Percentiles rank a stretch among this genome's conserved stretches.
Conservation (phyloP, 2,113 vertebrate species). For the Crotalus horridus region DNA sequence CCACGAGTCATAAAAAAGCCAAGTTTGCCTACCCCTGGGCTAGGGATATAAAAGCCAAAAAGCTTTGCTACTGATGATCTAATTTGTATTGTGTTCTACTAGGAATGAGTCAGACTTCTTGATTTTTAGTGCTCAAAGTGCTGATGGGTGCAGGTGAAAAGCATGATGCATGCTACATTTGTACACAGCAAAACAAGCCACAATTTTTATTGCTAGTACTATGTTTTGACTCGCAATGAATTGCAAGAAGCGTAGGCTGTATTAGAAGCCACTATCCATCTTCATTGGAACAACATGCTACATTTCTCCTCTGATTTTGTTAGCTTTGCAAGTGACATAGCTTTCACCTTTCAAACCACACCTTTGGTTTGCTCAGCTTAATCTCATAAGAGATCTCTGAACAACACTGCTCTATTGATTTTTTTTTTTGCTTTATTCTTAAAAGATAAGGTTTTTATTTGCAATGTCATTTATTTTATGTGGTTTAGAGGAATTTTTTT, state of each 20-base stretch:
- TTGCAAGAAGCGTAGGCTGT: neutral
- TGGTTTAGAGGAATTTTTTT: neutral
- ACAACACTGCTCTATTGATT: constrained; percentile 65
- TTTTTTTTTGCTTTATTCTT: constrained; percentile 59
- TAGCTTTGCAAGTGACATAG: constrained; percentile 45
- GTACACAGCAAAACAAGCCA: neutral
- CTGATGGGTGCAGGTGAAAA: neutral
- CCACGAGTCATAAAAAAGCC: too few relatives aligned
- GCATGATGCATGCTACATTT: neutral
- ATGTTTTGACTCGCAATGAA: neutral
- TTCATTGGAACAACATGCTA: neutral
- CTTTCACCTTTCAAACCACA: constrained; percentile 69
- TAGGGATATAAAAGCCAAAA: neutral
- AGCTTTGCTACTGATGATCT: neutral
- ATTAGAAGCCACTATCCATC: neutral
- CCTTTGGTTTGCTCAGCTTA: constrained; percentile 62
- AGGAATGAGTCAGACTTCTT: neutral
- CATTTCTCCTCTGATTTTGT: constrained; percentile 59
- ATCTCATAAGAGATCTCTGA: constrained; percentile 71
- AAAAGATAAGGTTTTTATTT: constrained; percentile 35
- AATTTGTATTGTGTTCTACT: neutral
- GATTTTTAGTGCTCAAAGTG: constrained; percentile 14
- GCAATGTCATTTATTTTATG: neutral
- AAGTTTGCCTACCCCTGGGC: neutral
- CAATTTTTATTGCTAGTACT: neutral